These are phyloP conservation scores for Bursaphelenchus okinawaensis DNA, from an alignment of 2,888 invertebrate genomes.

Conservation along the genomic window DNA sequence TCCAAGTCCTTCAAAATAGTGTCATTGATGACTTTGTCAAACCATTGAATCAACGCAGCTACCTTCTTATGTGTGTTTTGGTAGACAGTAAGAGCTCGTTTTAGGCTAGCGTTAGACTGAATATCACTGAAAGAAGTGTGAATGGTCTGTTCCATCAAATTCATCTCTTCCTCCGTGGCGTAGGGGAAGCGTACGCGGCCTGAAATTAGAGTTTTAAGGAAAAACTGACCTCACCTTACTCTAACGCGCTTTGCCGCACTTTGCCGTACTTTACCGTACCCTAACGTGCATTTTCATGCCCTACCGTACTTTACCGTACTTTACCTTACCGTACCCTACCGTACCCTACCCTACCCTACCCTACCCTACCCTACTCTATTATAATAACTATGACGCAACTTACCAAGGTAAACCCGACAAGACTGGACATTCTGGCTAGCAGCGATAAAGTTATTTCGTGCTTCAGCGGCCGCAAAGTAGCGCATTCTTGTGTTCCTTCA, in stretches of 20 bases:
- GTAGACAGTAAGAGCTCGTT: constrained; percentile 60
- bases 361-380: too few species aligned
- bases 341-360: too few species aligned
- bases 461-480: constrained; percentile 62
- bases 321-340: too few species aligned
- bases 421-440: constrained; percentile 63
- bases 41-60: constrained; percentile 63
- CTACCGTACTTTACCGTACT: too few species aligned
- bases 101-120: constrained; percentile 59
- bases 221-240: not conserved
- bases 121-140: constrained; percentile 63
- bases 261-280: not conserved
- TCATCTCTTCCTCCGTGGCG: constrained; percentile 61
- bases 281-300: too few species aligned
- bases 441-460: constrained; percentile 62
- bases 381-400: too few species aligned
- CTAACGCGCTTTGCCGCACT: not conserved
- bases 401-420: constrained; percentile 58
- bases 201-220: not conserved
- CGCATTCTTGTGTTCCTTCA: constrained; percentile 59
- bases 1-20: constrained; percentile 62
- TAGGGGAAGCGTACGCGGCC: constrained; percentile 62
- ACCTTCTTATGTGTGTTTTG: constrained; percentile 60
- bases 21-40: constrained; percentile 62
- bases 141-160: constrained; percentile 60